phyloP scores from a whole-genome alignment of 2,113 vertebrate genomes.

The Neogobius melanostomus region DNA sequence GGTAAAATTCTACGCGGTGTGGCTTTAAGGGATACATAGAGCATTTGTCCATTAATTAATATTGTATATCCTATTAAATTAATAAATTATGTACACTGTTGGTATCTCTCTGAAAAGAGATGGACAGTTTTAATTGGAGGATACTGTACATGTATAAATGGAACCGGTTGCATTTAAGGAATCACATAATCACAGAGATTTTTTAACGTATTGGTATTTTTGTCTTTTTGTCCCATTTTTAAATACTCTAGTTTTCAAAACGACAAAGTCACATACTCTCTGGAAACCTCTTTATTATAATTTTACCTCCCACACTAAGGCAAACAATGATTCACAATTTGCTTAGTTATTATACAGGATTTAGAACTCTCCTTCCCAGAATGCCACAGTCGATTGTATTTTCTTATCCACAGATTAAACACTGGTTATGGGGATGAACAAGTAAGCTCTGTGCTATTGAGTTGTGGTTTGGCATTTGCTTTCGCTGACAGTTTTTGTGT shows the following conservation, averaged over 20 bases:
- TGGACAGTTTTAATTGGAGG: no score
- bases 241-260: neutral
- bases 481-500: slow-evolving; percentile 4
- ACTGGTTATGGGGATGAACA: slow-evolving; percentile 19
- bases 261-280: neutral
- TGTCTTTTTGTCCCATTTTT: neutral
- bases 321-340: neutral
- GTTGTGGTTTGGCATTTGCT: slow-evolving; percentile 40
- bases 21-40: no score
- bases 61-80: no score
- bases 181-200: neutral
- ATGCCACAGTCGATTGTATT: neutral
- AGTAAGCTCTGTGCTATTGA: slow-evolving; percentile 21
- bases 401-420: slow-evolving; percentile 22
- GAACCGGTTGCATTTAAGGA: neutral
- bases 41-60: no score
- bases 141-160: no score
- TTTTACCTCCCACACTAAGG: neutral
- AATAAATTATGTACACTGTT: no score
- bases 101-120: no score
- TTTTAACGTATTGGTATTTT: neutral
- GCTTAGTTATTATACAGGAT: neutral
- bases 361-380: neutral
- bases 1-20: no score
- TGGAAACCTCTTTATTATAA: neutral